A percentile compares a stretch with the other conserved stretches of the same genome.
Conservation (phyloP, 2,113 vertebrate genomes). For the Oenanthe oenanthe region DNA sequence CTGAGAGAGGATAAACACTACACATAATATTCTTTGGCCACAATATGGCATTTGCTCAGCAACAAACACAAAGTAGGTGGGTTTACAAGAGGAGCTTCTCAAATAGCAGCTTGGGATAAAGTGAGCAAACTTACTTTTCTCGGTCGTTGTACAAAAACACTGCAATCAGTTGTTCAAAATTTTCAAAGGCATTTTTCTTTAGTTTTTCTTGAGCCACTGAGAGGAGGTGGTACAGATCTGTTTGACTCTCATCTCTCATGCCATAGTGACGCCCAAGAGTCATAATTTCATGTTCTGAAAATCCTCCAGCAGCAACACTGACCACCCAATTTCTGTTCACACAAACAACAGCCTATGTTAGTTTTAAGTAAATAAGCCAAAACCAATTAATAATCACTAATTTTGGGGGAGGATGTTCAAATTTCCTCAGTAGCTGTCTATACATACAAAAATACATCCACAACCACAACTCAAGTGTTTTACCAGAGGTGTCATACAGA, state of each 20-base stretch:
- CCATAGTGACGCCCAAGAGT: constrained; percentile 81
- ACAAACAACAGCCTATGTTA: not conserved
- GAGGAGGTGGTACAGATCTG: constrained; percentile 73
- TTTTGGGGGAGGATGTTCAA: not conserved
- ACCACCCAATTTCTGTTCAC: constrained; percentile 78
- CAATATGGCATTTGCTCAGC: not conserved
- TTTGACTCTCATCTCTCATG: constrained; percentile 44
- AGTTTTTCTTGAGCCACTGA: constrained; percentile 82
- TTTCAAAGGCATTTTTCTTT: constrained; percentile 84
- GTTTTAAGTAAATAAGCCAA: not conserved
- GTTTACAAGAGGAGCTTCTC: not conserved
- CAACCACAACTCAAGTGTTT: not conserved
- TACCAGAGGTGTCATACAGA: not conserved
- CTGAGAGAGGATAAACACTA: not conserved
- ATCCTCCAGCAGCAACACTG: constrained; percentile 57
- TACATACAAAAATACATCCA: not conserved
- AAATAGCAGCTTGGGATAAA: constrained; percentile 14
- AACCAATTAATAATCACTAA: not conserved
- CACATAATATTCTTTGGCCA: not conserved
- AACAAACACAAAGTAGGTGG: not conserved
- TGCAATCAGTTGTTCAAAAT: constrained; percentile 75
- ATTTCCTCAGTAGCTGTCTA: not conserved
- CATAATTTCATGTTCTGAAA: constrained; percentile 87
- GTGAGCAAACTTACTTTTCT: constrained; percentile 76
- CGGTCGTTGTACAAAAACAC: constrained; percentile 77